Base-by-base conservation (phyloP, 2,113 vertebrate genomes). In the Neomonachus schauinslandi region DNA sequence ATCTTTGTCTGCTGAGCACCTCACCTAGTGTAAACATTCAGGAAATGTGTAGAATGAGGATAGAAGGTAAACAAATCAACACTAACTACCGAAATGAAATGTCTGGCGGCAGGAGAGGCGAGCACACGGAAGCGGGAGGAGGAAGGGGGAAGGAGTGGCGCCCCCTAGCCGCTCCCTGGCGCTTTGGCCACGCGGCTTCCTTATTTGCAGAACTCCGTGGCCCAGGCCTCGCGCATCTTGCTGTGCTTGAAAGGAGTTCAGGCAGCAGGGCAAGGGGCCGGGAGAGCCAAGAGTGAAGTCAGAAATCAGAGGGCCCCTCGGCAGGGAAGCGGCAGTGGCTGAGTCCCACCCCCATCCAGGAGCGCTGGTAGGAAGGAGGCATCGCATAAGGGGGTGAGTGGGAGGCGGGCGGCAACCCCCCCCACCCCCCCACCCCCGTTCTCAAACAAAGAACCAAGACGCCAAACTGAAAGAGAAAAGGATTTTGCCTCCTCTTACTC, bases 381-480 rank as follows among this genome's bases (percentile, higher is more conserved):
- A 2, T 72, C 67, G 2, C 74, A 16, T 31, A 49, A 57, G 61
- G 24, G 26, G 31, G 14, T 0, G 5, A 39, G 51, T 7, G 33
- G 61, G 42, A 53, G 57, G 53, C 89, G 53, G 77, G 53, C 55
- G 53, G 93, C 51, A 71, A 90, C 22, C 15, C 39, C 85, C 63
- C 33, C 69, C 3, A 3, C 28, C 36, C 82, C 51, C 71, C n/a
- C 55, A 7, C 57, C 28, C 81, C 96, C 63, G n/a, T 92, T 96
- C 86, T 97, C 91, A 97, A 93, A 97, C 74, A 79, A n/a, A 53
- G 76, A 76, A 80, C 63, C 33, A 89, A 96, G 83, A 92, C 84
- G 97, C 94, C 96, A 95, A 59, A 65, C 55, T 63, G 81, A 96
- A 94, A 89, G 90, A 89, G 80, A 76, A 94, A 95, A 57, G 82